These are phyloP conservation scores for Ophioderma brevispina DNA, from an alignment of 35 echinoderm and acorn worm genomes.

Conservation along the genomic window DNA sequence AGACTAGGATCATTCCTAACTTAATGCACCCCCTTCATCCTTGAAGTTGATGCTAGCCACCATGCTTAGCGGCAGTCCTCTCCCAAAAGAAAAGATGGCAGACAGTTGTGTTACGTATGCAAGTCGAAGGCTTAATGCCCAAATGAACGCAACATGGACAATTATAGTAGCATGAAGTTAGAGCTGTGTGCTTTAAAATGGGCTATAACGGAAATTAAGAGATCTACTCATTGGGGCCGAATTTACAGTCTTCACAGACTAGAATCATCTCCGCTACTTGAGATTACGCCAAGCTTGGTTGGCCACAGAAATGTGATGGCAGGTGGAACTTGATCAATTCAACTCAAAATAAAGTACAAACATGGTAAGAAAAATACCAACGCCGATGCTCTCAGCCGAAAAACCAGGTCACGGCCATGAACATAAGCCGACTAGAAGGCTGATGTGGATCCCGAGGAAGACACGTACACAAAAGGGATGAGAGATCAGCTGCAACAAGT, in stretches of 20 bases:
- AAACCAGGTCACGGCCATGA: conserved; percentile 5
- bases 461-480: too few species aligned
- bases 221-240: conserved; percentile 59
- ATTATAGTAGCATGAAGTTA: conserved; percentile 73
- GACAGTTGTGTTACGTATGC: conserved; percentile 56
- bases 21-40: conserved; percentile 35
- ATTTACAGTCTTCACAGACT: conserved; percentile 63
- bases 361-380: conserved; percentile 43
- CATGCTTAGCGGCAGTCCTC: conserved; percentile 64
- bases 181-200: conserved; percentile 66
- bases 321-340: conserved; percentile 54
- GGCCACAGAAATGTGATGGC: conserved; percentile 64
- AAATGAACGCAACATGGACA: conserved; percentile 60
- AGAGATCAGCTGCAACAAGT: not conserved
- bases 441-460: not conserved
- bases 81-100: conserved; percentile 44
- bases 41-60: conserved; percentile 55
- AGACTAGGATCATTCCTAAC: conserved; percentile 51
- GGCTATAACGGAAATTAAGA: conserved; percentile 73
- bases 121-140: conserved; percentile 38
- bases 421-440: not conserved
- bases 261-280: conserved; percentile 71
- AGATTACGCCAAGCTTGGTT: conserved; percentile 67
- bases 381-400: conserved; percentile 51
- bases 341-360: conserved; percentile 49